Evolutionary conservation across 2,113 vertebrate genomes (phyloP).

Genomic region (Acrocephalus arundinaceus): DNA sequence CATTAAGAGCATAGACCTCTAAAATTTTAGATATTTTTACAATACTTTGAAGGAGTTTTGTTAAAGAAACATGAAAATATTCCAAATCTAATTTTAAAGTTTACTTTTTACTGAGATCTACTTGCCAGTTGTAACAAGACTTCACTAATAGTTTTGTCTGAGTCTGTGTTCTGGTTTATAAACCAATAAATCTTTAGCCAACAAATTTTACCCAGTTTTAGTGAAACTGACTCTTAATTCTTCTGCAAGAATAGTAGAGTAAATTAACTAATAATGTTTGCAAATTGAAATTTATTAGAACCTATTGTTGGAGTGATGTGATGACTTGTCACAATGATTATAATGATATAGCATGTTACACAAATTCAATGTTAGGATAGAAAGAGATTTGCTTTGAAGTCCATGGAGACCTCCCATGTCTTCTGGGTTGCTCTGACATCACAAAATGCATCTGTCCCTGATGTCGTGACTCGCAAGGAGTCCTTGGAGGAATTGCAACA

Average conservation of each 20-base stretch:
- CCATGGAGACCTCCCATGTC: not conserved
- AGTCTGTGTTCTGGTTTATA: not conserved
- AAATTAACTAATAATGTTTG: not conserved
- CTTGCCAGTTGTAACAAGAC: not conserved
- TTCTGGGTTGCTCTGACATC: not conserved
- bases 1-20: not conserved
- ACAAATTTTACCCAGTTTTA: not conserved
- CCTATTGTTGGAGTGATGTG: not conserved
- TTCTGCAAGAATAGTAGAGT: not conserved
- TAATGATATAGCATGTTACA: not conserved
- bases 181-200: not conserved
- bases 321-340: not conserved
- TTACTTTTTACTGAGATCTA: not conserved
- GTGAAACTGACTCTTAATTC: not conserved
- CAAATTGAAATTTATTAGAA: not conserved
- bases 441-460: not conserved
- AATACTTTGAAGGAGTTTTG: not conserved
- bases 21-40: not conserved
- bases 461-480: not conserved
- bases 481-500: fast-evolving
- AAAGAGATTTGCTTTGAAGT: not conserved
- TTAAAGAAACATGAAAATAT: not conserved
- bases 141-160: not conserved
- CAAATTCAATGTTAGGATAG: not conserved
- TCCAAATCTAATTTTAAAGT: not conserved